Evolutionary conservation across 2,113 vertebrate genomes (phyloP).

Genomic region (Hiodon alosoides): DNA sequence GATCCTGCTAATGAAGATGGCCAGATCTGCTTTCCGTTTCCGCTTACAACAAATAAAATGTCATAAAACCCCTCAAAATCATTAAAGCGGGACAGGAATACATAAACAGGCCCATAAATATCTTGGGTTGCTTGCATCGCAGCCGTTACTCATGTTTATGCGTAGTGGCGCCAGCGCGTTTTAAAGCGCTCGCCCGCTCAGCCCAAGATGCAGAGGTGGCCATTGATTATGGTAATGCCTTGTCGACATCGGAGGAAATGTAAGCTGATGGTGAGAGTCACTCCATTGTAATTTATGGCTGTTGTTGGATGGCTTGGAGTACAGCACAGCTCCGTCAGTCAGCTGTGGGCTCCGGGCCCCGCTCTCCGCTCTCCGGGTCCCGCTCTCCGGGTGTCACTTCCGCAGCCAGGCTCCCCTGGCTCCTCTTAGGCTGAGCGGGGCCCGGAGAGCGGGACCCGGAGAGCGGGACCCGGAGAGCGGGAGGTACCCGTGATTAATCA

Average conservation of each 20-base stretch:
- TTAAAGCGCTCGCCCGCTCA: conserved; percentile 46
- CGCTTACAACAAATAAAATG: conserved; percentile 65
- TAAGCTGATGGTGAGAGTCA: conserved; percentile 26
- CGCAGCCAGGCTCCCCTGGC: too few relatives aligned
- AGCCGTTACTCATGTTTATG: conserved; percentile 52
- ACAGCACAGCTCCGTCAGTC: conserved; percentile 46
- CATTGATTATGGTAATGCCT: conserved; percentile 68
- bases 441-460: too few relatives aligned
- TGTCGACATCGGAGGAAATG: conserved; percentile 45
- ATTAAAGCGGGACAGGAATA: conserved; percentile 41
- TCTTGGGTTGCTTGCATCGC: conserved; percentile 29
- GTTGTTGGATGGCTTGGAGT: conserved; percentile 41
- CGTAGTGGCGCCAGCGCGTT: conserved; percentile 35
- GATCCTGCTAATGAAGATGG: neutral
- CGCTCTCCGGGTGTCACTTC: neutral
- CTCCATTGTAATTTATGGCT: conserved; percentile 56
- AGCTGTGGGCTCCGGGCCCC: conserved; percentile 36
- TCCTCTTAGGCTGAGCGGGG: too few relatives aligned
- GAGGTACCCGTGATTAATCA: too few relatives aligned
- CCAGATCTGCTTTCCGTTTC: conserved; percentile 14
- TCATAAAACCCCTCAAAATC: conserved; percentile 46
- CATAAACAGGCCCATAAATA: conserved; percentile 58
- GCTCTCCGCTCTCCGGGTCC: conserved; percentile 33
- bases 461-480: too few relatives aligned
- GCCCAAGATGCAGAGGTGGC: conserved; percentile 52